phyloP scores from a whole-genome alignment of 2,888 invertebrate genomes.

The Iphiclides podalirius region DNA sequence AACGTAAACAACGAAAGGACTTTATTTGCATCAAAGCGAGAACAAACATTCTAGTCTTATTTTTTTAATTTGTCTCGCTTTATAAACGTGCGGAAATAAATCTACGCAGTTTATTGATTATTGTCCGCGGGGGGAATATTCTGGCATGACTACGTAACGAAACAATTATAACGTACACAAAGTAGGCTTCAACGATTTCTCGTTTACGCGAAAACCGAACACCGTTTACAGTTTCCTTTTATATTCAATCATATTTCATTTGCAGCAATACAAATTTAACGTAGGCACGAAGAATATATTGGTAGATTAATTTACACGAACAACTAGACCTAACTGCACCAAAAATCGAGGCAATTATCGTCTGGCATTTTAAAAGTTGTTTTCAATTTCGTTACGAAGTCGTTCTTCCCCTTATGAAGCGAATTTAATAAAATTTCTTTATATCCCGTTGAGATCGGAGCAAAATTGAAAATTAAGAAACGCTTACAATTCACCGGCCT shows the following conservation, averaged over 20 bases:
- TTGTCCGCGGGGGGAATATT: constrained; percentile 12
- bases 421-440: constrained; percentile 63
- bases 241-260: no score
- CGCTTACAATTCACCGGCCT: constrained; percentile 37
- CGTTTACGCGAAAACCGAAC: no score
- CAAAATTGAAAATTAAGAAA: constrained; percentile 65
- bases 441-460: constrained; percentile 43
- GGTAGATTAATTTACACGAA: no score
- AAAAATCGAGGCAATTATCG: no score
- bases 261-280: no score
- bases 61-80: constrained; percentile 11
- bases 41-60: constrained; percentile 13
- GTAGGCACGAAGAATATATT: no score
- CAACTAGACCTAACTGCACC: no score
- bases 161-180: no score
- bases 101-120: constrained; percentile 10
- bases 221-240: no score
- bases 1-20: constrained; percentile 18
- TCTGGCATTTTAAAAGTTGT: no score
- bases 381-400: constrained; percentile 68
- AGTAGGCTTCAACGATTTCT: no score
- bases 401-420: constrained; percentile 44
- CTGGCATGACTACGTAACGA: no score
- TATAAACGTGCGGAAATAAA: constrained; percentile 11
- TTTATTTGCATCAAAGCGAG: constrained; percentile 18